Evolutionary conservation across 1,140 invertebrate genomes (phyloP).

Genomic region (Heliconius melpomene): DNA sequence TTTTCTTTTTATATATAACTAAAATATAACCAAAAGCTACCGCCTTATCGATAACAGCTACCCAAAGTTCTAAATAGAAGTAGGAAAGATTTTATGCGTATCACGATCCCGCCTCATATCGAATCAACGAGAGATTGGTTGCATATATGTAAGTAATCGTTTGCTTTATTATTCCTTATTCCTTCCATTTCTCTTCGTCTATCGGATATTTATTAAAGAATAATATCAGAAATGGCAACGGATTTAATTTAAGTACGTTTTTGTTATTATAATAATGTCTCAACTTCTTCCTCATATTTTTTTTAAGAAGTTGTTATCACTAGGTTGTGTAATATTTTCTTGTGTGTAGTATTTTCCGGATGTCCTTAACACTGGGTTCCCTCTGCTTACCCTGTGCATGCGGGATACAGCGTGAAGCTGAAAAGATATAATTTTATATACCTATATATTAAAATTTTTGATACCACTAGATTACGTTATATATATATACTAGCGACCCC

Average conservation of each 20-base stretch:
- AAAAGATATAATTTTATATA: too few relatives aligned
- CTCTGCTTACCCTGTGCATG: too few relatives aligned
- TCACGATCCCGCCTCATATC: conserved; percentile 52
- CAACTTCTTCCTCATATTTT: neutral
- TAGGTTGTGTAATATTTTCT: too few relatives aligned
- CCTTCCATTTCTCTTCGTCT: conserved; percentile 15
- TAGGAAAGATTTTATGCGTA: conserved; percentile 58
- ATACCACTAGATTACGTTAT: too few relatives aligned
- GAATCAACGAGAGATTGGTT: conserved; percentile 55
- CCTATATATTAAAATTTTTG: too few relatives aligned
- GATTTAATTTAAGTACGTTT: neutral
- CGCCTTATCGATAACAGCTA: neutral
- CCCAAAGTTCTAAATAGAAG: conserved; percentile 56
- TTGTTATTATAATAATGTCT: neutral
- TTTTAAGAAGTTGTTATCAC: neutral
- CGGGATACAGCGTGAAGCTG: too few relatives aligned
- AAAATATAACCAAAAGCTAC: neutral
- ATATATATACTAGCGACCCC: too few relatives aligned
- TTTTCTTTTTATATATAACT: neutral
- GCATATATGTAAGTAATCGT: conserved; percentile 63
- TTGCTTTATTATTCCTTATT: conserved; percentile 64
- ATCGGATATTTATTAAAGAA: neutral
- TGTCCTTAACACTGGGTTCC: too few relatives aligned
- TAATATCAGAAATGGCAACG: neutral
- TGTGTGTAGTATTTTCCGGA: too few relatives aligned